A percentile compares a stretch with the other conserved stretches of the same genome.
Evolutionary conservation across 2,113 vertebrate genomes (phyloP).

Genomic region (Turnix velox): DNA sequence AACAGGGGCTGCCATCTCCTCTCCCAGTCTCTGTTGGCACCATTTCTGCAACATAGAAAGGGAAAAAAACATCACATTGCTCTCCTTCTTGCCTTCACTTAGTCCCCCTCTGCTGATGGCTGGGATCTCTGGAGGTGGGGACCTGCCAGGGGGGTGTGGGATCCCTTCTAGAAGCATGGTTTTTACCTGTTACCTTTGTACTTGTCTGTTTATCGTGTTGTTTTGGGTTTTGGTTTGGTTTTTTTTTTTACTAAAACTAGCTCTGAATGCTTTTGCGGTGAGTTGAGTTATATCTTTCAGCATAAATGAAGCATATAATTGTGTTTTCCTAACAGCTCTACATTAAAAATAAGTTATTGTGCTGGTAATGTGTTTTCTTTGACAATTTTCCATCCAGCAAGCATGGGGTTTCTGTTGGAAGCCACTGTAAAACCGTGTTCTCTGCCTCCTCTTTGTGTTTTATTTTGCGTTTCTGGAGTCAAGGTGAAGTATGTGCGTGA

Average conservation of each 20-base stretch:
- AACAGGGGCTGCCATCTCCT: neutral
- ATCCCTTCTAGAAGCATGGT: neutral
- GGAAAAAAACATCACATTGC: neutral
- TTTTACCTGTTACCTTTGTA: neutral
- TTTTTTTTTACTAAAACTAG: neutral
- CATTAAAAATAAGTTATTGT: constrained; percentile 60
- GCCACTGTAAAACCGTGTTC: neutral
- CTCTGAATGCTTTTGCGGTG: neutral
- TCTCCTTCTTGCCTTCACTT: neutral
- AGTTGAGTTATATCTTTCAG: constrained; percentile 43
- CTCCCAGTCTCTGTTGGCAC: neutral
- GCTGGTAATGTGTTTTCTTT: constrained; percentile 41
- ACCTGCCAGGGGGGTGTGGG: neutral
- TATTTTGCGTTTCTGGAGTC: neutral
- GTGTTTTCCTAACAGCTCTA: constrained; percentile 56
- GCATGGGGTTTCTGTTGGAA: neutral
- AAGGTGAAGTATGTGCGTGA: neutral
- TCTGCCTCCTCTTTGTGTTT: neutral
- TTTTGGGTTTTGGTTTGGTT: neutral
- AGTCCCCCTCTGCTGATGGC: neutral
- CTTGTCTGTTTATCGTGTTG: neutral
- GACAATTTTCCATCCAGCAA: constrained; percentile 30
- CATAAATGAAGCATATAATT: constrained; percentile 65
- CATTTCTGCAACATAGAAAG: neutral
- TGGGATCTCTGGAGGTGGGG: neutral